Evolutionary conservation across 2,888 invertebrate species (phyloP).

Genomic region (Idaea aversata): DNA sequence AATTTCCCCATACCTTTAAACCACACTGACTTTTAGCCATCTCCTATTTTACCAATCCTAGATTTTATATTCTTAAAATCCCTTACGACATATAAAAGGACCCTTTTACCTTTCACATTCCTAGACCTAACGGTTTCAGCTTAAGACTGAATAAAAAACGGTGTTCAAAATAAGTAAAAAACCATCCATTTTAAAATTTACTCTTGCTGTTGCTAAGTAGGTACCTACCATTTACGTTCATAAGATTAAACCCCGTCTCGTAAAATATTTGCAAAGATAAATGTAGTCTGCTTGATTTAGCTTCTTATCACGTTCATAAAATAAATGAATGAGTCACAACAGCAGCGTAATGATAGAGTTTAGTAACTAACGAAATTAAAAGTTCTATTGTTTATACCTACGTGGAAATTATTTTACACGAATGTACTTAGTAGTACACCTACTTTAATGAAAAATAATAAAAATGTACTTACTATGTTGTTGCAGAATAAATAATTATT

Average conservation of each 20-base stretch:
- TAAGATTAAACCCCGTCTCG: background rate
- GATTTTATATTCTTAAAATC: no score
- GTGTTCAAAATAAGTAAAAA: background rate
- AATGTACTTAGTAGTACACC: no score
- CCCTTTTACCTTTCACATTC: no score
- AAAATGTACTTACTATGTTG: background rate
- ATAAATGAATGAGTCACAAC: background rate
- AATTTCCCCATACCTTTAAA: no score
- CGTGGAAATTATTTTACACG: background rate
- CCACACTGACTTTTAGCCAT: no score
- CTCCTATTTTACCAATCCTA: no score
- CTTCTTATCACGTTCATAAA: background rate
- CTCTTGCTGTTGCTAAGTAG: background rate
- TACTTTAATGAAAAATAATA: background rate
- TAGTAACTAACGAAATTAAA: background rate
- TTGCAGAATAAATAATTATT: background rate
- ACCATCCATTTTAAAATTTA: background rate
- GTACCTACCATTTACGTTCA: background rate
- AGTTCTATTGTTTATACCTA: background rate
- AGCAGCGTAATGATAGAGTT: background rate
- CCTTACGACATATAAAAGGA: no score
- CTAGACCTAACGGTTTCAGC: background rate
- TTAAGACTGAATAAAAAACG: background rate
- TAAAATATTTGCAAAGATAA: conserved; percentile 1
- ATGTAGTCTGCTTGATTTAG: background rate